Percentiles rank a stretch among this genome's conserved stretches.
phyloP scores from a whole-genome alignment of 2,797 vertebrate genomes.

The Thamnophis elegans region DNA sequence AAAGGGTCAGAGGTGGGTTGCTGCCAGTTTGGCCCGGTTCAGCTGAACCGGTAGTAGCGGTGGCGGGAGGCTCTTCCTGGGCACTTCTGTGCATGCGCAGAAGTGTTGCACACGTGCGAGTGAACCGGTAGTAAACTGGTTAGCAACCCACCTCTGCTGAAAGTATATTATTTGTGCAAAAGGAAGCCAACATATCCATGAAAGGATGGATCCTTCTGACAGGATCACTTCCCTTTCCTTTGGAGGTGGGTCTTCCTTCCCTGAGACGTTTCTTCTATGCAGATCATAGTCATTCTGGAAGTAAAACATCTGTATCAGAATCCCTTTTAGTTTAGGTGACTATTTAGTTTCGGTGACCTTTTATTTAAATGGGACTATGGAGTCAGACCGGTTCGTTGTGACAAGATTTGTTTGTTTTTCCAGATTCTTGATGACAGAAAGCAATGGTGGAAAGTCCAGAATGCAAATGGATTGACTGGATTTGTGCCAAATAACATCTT shows the following conservation, averaged over 20 bases:
- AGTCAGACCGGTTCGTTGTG: neutral
- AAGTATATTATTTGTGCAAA: neutral
- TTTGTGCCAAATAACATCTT: conserved; percentile 99
- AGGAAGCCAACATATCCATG: neutral
- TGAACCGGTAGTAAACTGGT: too few species aligned
- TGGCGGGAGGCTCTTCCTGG: too few species aligned
- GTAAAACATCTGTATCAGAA: neutral
- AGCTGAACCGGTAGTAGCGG: too few species aligned
- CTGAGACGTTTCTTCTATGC: neutral
- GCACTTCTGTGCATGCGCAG: too few species aligned
- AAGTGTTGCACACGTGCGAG: too few species aligned
- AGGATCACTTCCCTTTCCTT: neutral
- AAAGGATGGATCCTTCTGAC: neutral
- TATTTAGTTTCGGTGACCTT: neutral
- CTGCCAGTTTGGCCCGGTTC: too few species aligned
- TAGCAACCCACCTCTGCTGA: neutral
- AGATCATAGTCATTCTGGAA: neutral
- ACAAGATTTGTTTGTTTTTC: conserved; percentile 24
- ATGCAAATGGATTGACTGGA: conserved; percentile 78
- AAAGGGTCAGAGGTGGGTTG: neutral
- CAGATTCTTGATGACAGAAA: conserved; percentile 96
- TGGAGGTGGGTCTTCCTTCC: neutral
- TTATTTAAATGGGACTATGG: neutral
- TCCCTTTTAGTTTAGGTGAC: neutral
- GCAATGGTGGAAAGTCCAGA: conserved; percentile 97